Conservation (phyloP, 2,113 vertebrate species). For the Gasterosteus nipponicus region DNA sequence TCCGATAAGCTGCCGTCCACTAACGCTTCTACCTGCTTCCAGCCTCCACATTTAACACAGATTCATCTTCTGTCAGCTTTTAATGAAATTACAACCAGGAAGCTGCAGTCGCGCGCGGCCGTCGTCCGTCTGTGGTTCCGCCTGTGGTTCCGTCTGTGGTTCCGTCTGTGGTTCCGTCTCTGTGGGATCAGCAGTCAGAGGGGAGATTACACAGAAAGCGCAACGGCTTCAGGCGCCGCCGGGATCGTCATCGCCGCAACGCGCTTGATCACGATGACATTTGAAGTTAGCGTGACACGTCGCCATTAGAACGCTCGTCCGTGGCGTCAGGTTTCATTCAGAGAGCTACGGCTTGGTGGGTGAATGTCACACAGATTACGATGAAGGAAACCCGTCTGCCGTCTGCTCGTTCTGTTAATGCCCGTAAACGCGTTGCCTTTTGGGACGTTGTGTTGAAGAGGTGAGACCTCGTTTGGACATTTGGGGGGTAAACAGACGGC, state of each 20-base stretch:
- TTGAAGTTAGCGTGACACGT: background rate
- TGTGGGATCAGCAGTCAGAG: constrained; percentile 27
- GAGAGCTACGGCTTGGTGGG: background rate
- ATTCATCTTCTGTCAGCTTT: constrained; percentile 7
- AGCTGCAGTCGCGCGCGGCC: too few relatives aligned
- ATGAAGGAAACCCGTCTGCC: background rate
- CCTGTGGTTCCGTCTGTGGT: background rate
- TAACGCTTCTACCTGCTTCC: constrained; percentile 1
- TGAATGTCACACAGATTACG: background rate
- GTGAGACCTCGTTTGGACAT: too few relatives aligned
- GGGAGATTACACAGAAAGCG: constrained; percentile 17
- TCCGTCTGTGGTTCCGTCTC: background rate
- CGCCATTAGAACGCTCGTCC: too few relatives aligned
- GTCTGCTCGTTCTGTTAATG: too few relatives aligned
- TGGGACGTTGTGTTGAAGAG: too few relatives aligned
- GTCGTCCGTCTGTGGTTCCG: background rate
- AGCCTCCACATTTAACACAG: constrained; percentile 4
- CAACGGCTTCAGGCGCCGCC: constrained; percentile 5
- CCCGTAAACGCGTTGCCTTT: too few relatives aligned
- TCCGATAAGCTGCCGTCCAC: constrained; percentile 2
- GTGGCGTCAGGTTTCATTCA: background rate
- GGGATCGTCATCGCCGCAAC: background rate
- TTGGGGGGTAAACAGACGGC: too few relatives aligned
- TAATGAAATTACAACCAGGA: constrained; percentile 9
- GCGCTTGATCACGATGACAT: background rate